These are phyloP conservation scores for Crenuchus spilurus DNA, from an alignment of 2,797 vertebrate genomes.

Conservation along the genomic window DNA sequence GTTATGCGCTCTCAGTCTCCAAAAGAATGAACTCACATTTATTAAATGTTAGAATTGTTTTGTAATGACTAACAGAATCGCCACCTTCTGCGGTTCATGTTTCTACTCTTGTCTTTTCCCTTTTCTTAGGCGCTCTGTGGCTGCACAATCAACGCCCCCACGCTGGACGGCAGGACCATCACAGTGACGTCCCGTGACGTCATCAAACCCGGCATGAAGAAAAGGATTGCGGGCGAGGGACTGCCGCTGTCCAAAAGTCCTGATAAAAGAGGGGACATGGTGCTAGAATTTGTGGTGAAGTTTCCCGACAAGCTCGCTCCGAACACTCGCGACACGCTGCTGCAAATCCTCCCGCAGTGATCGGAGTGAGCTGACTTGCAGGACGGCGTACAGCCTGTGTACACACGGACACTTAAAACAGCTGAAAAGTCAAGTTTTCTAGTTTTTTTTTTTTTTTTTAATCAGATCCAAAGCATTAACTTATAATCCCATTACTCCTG, in stretches of 20 bases:
- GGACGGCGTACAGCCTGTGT: constrained; percentile 1
- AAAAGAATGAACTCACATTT: no score
- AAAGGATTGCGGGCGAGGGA: constrained; percentile 86
- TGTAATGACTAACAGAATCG: no score
- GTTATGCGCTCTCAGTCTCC: no score
- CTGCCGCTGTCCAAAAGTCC: constrained; percentile 88
- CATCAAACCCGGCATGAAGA: constrained; percentile 87
- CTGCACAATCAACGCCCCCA: constrained; percentile 86
- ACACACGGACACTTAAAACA: background rate
- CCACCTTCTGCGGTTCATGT: no score
- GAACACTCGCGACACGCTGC: constrained; percentile 78
- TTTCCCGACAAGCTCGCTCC: constrained; percentile 87
- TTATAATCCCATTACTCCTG: constrained; percentile 35
- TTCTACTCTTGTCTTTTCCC: background rate
- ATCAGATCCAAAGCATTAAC: constrained; percentile 21
- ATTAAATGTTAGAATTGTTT: no score
- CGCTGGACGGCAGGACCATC: constrained; percentile 87
- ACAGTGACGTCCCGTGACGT: constrained; percentile 87
- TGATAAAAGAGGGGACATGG: constrained; percentile 88
- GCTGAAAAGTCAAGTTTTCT: background rate
- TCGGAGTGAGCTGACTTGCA: background rate
- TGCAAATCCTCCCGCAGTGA: constrained; percentile 86
- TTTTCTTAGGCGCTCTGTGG: constrained; percentile 85
- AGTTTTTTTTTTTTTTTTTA: constrained; percentile 1
- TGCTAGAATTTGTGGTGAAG: constrained; percentile 87